These are phyloP conservation scores for Tetragnatha versicolor DNA, from an alignment of 1,140 invertebrate species.

Conservation along the genomic window DNA sequence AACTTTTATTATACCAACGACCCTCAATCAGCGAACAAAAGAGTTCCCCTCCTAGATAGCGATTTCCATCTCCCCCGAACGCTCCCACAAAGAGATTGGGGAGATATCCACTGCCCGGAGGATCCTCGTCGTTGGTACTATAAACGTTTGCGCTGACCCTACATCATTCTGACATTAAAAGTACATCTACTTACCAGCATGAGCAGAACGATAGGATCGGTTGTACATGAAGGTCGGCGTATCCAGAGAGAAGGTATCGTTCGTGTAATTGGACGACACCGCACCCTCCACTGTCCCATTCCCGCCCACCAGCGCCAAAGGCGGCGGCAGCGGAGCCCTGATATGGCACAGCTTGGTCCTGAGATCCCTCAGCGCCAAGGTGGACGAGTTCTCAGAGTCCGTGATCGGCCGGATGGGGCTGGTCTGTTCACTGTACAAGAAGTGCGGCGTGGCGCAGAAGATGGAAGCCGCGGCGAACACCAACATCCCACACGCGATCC, in stretches of 20 bases:
- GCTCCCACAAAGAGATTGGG: too few relatives aligned
- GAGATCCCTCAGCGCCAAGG: conserved; percentile 29
- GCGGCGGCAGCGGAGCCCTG: not conserved
- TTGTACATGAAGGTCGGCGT: conserved; percentile 27
- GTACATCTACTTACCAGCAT: conserved; percentile 13
- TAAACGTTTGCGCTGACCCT: not conserved
- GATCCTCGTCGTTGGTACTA: too few relatives aligned
- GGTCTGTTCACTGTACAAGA: conserved; percentile 56
- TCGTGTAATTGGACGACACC: not conserved
- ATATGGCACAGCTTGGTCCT: conserved; percentile 50
- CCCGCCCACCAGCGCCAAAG: conserved; percentile 2
- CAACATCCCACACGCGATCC: conserved; percentile 93
- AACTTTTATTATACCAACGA: too few relatives aligned
- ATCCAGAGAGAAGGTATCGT: not conserved
- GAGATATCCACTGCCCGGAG: too few relatives aligned
- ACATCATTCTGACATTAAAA: not conserved
- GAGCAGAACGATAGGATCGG: conserved; percentile 22
- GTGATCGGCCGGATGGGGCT: conserved; percentile 13
- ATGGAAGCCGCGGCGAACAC: conserved; percentile 87
- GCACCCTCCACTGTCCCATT: conserved; percentile 9
- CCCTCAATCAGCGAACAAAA: too few relatives aligned
- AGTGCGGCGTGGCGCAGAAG: conserved; percentile 76
- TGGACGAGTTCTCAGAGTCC: conserved; percentile 26
- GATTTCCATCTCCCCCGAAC: too few relatives aligned
- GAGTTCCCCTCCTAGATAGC: too few relatives aligned